phyloP scores from a whole-genome alignment of 2,888 invertebrate species.

The Bruchidius siliquastri region DNA sequence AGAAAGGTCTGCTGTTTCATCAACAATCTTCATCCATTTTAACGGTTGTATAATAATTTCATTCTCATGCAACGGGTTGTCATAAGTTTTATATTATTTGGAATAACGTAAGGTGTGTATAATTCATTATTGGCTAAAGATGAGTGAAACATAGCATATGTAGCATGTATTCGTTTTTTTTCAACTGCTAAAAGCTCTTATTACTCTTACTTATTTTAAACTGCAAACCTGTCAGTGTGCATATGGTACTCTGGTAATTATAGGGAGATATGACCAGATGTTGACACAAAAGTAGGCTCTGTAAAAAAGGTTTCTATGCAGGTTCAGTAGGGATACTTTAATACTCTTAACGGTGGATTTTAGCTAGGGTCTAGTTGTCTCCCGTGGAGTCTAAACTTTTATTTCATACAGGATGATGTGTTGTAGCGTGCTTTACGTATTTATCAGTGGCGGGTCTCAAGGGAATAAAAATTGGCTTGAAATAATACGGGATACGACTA shows the following conservation, averaged over 20 bases:
- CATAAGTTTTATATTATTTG: too few species aligned
- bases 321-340: not conserved
- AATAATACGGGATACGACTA: too few species aligned
- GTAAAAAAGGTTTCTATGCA: not conserved
- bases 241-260: not conserved
- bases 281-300: not conserved
- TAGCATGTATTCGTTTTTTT: too few species aligned
- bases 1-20: too few species aligned
- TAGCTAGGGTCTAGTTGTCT: not conserved
- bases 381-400: not conserved
- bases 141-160: too few species aligned
- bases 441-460: not conserved
- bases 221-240: not conserved
- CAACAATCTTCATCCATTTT: too few species aligned
- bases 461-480: not conserved
- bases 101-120: too few species aligned
- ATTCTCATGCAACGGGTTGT: too few species aligned
- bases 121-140: too few species aligned
- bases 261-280: not conserved
- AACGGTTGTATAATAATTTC: too few species aligned
- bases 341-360: not conserved
- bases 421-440: not conserved
- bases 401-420: not conserved
- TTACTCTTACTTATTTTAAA: not conserved
- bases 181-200: too few species aligned